Evolutionary conservation across 2,797 vertebrate species (phyloP), one percentile per base, ranked within the genome.

Genomic region (Lepus oiostolus): DNA sequence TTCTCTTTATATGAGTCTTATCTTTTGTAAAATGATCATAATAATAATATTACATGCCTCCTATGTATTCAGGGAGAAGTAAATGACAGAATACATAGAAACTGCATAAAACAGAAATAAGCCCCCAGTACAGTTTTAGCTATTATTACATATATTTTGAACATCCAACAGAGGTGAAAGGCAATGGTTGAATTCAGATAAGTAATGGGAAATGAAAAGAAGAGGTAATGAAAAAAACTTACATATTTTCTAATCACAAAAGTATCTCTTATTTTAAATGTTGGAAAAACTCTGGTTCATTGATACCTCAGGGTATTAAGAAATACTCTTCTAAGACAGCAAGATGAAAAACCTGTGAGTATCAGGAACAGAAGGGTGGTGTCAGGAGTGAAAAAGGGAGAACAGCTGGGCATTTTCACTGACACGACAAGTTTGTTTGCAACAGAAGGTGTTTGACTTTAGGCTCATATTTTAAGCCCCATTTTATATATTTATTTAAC

Each of bases 401-500:
- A 97, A 97, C n/a, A 86, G 90, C 94, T 96, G 93, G 72, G 70
- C 28, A 2, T 74, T 95, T 97, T 85, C 93, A 96, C 75, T 94
- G 74, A 88, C 11, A 65, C 32, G 42, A 94, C 60, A 95, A 81
- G 52, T 96, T 97, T 90, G 95, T 65, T 86, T 95, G 88, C 77
- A 96, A 79, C 86, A 97, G 87, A 97, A 96, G 90, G 70, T 86
- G 17, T 96, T 97, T 95, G 94, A 82, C 87, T 96, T 90, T 32
- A 52, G 85, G 82, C 87, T 95, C 90, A 92, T 94, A 94, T 97
- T 97, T 97, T 97, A 97, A 97, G 22, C n/a, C 16, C 58, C 76
- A 24, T 62, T 95, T 97, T 96, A 94, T 95, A 70, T 88, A 97
- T 96, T 92, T 87, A 95, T 96, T 98, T 96, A 74, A 94, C 85